A percentile compares a stretch with the other conserved stretches of the same genome.
Evolutionary conservation across 2,113 vertebrate species (phyloP).

Genomic region (Heptranchias perlo): DNA sequence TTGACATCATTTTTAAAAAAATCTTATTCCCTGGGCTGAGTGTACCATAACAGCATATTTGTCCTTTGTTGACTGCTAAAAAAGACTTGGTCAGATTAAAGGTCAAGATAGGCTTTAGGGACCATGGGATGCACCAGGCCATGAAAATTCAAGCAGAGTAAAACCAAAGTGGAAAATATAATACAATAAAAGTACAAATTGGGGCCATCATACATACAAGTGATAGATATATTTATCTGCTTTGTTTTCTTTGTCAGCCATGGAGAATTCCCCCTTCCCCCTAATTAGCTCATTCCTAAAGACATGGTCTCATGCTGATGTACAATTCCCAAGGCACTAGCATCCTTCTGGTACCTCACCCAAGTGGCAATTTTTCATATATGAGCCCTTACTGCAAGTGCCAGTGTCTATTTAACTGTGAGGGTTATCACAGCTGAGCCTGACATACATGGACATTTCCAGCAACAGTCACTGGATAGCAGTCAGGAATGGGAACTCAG

Average conservation of each 20-base stretch:
- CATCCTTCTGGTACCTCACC: neutral
- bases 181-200: neutral
- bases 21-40: neutral
- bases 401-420: neutral
- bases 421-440: neutral
- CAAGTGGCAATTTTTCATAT: neutral
- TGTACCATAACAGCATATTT: neutral
- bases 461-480: too few relatives aligned
- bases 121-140: neutral
- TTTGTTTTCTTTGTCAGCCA: neutral
- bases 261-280: neutral
- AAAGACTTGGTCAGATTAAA: neutral
- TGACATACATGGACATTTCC: neutral
- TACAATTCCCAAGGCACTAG: neutral
- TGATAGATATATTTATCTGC: neutral
- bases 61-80: neutral
- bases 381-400: neutral
- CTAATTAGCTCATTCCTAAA: neutral
- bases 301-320: too few relatives aligned
- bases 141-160: neutral
- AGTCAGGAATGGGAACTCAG: too few relatives aligned
- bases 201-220: neutral
- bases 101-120: neutral
- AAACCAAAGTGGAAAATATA: neutral
- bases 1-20: neutral